A percentile compares a stretch with the other conserved stretches of the same genome.
Evolutionary conservation across 2,797 vertebrate genomes (phyloP).

Genomic region (Sebastes aleutianus): DNA sequence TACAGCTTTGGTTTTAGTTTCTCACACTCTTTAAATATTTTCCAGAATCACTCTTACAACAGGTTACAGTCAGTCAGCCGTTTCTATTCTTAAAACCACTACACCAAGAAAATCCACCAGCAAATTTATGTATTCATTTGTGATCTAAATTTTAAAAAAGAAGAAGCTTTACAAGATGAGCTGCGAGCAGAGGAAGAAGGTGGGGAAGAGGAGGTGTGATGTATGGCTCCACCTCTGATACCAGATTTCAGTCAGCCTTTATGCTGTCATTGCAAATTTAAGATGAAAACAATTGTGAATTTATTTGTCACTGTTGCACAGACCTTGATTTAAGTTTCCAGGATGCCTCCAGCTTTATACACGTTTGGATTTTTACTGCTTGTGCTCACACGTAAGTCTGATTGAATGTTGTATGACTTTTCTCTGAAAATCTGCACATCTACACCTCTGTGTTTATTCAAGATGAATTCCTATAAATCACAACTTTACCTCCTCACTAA

Average conservation of each 20-base stretch:
- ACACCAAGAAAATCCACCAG: neutral
- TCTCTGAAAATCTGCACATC: neutral
- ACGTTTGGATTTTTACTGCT: conserved; percentile 6
- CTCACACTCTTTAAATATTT: neutral
- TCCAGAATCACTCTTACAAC: neutral
- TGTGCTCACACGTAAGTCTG: neutral
- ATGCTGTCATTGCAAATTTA: neutral
- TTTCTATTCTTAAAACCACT: neutral
- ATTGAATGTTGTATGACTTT: neutral
- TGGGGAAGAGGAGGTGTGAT: neutral
- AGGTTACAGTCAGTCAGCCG: neutral
- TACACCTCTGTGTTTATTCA: neutral
- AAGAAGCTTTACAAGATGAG: neutral
- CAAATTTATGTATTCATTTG: neutral
- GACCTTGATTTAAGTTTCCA: neutral
- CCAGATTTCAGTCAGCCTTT: neutral
- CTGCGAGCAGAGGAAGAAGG: conserved; percentile 2
- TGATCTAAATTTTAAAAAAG: neutral
- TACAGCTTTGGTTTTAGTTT: too few species aligned
- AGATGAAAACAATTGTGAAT: neutral
- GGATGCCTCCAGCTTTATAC: conserved; percentile 6
- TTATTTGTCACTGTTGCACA: neutral
- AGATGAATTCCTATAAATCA: neutral
- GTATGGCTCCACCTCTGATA: neutral
- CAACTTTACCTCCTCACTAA: neutral